Base-by-base conservation (phyloP, 53 echinoderm and acorn worm species). In the Echinometra lucunter region DNA sequence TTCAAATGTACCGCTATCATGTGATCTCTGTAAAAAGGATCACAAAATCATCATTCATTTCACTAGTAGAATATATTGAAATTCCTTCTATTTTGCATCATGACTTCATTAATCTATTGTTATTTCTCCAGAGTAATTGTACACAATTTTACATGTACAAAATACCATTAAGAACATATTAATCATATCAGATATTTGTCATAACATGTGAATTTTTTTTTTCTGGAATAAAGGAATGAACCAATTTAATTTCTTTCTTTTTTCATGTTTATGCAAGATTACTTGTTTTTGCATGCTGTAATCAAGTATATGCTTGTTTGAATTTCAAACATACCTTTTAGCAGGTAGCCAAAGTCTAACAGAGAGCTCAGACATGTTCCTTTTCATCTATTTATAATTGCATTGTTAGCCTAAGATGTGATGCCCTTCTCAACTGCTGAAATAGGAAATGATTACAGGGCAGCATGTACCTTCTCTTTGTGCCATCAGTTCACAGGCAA, bases 201-300 rank as follows among this genome's bases (percentile, higher is more conserved):
- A 44, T 82, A 11, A 45, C 82, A 44, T 45, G 45, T 45, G 15
- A 25, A 23, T 30, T 53, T 21, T 21, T 18, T 28, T 85, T 47
- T 85, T 28, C 21, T 12, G 27, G 85, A 49, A 47, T 85, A 40
- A 53, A 45, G 42, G 47, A 85, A 47, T 53, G 18, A 85, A 28
- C n/a, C 85, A 47, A 49, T 85, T 10, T 47, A 85, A 21, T 81
- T 40, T 18, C 85, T 47, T 85, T 85, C 85, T 28, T 49, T 53
- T n/a, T 28, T 85, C 23, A n/a, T 28, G 19, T 49, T 85, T 83
- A 83, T 83, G 47, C 83, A 27, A 83, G 83, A 83, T 83, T 34
- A 27, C 49, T 47, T 47, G 47, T 83, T 85, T 78, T 47, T 85
- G 45, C 49, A 45, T 85, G 85, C 19, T 85, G 28, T 49, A 85